Percentiles rank a stretch among this genome's conserved stretches.
phyloP scores from a whole-genome alignment of 2,888 invertebrate genomes.

The Agrotis puta region DNA sequence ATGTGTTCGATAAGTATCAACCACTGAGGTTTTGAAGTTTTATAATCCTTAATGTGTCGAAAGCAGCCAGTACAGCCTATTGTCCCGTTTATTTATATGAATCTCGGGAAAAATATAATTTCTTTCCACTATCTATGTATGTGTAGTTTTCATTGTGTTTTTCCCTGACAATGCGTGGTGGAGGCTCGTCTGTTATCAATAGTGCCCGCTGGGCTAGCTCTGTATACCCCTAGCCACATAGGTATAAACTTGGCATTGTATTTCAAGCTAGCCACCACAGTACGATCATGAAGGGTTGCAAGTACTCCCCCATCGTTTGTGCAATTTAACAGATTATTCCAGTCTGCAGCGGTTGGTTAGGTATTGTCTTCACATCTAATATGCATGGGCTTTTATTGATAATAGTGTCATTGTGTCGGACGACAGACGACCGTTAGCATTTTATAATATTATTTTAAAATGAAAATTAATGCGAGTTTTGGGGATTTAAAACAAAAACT shows the following conservation, averaged over 20 bases:
- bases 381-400: not conserved
- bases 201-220: constrained; percentile 45
- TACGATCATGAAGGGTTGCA: constrained; percentile 49
- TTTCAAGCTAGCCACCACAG: constrained; percentile 52
- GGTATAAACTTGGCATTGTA: constrained; percentile 38
- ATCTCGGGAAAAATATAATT: constrained; percentile 20
- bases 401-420: not conserved
- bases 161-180: constrained; percentile 48
- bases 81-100: constrained; percentile 23
- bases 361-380: constrained; percentile 9
- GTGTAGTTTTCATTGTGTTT: constrained; percentile 45
- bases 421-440: not conserved
- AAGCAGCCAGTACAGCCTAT: constrained; percentile 1
- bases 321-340: constrained; percentile 55
- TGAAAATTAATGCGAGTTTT: not conserved
- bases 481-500: constrained; percentile 1
- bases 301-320: constrained; percentile 46
- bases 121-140: constrained; percentile 18
- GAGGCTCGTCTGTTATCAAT: constrained; percentile 51
- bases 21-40: constrained; percentile 9
- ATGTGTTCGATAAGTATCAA: constrained; percentile 4
- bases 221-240: not conserved
- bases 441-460: constrained; percentile 1
- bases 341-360: constrained; percentile 21
- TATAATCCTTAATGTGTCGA: constrained; percentile 14